Conservation (phyloP, 1,140 invertebrate genomes). For the Eurosta solidaginis region DNA sequence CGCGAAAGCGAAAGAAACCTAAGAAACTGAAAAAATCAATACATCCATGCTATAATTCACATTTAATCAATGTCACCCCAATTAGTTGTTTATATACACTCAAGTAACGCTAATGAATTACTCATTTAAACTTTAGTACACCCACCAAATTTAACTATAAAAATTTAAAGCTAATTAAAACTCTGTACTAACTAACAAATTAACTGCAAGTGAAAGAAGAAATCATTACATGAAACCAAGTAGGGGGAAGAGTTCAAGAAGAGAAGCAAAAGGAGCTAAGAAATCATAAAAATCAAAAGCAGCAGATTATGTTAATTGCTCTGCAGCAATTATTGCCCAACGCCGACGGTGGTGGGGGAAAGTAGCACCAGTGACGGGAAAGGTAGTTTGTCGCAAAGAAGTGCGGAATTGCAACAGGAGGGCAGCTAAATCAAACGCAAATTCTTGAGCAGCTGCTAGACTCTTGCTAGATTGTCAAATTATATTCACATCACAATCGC, state of each 20-base stretch:
- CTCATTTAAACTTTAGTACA: not conserved
- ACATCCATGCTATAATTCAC: not conserved
- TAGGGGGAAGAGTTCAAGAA: no score
- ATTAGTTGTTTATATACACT: not conserved
- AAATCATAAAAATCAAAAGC: slow-evolving; percentile 11
- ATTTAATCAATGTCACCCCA: not conserved
- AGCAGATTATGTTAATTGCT: slow-evolving; percentile 28
- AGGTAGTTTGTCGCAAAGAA: not conserved
- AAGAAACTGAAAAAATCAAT: not conserved
- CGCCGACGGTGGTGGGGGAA: not conserved
- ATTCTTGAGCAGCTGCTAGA: no score
- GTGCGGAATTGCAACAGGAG: not conserved
- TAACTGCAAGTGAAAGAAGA: not conserved
- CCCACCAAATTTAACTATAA: not conserved
- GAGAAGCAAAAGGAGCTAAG: not conserved
- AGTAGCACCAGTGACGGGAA: not conserved
- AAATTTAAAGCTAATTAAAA: not conserved
- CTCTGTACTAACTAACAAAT: not conserved
- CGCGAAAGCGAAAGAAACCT: no score
- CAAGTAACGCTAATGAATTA: not conserved
- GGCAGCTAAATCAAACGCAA: not conserved
- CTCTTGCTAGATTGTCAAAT: not conserved
- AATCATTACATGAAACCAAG: not conserved
- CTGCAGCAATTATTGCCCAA: slow-evolving; percentile 3
- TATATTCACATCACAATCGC: slow-evolving; percentile 10